Evolutionary conservation across 2,888 invertebrate genomes (phyloP), one percentile per base, ranked within the genome.

Genomic region (Mythimna loreyi): DNA sequence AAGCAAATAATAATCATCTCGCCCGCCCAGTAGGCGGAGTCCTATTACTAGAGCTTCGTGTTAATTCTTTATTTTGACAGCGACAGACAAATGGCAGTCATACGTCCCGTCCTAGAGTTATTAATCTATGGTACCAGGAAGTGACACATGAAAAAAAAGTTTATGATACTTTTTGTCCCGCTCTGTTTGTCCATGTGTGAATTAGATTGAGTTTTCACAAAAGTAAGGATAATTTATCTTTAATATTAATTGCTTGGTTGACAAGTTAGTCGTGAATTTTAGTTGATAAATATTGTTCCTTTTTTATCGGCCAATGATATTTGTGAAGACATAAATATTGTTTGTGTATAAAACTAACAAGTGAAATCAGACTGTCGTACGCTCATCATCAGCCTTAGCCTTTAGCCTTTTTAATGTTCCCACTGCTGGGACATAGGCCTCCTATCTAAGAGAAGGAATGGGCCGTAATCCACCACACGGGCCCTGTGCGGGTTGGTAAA

Each of bases 11-110:
- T 74, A 69, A 69, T 75, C 67, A 68, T 59, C 63, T 70, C 82
- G 86, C 85, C 91, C 94, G 90, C 93, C 93, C 90, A 87, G 85
- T 87, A 91, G 93, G 92, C 87, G 93, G 94, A 80, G 92, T 95
- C 94, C 59, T 84, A 85, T 95, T 93, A 91, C 94, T 68, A 75
- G 68, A 75, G 67, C 74, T 85, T 85, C 85, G 85, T 78, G 91
- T 87, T 93, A 93, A 94, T 91, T 85, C 91, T 89, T 85, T 95
- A 93, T 95, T 95, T 92, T 95, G 95, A 95, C 95, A 95, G 89
- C 87, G 78, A 86, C 78, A 92, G 96, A 95, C 96, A 95, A 95
- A 95, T 94, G 92, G 86, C 88, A 82, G 79, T 87, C 90, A 89
- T 89, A 92, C 88, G 89, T 90, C 86, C 75, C 82, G n/a, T 67